Evolutionary conservation across 2,888 invertebrate species (phyloP), one percentile per base, ranked within the genome.

Genomic region (Melinaea marsaeus): DNA sequence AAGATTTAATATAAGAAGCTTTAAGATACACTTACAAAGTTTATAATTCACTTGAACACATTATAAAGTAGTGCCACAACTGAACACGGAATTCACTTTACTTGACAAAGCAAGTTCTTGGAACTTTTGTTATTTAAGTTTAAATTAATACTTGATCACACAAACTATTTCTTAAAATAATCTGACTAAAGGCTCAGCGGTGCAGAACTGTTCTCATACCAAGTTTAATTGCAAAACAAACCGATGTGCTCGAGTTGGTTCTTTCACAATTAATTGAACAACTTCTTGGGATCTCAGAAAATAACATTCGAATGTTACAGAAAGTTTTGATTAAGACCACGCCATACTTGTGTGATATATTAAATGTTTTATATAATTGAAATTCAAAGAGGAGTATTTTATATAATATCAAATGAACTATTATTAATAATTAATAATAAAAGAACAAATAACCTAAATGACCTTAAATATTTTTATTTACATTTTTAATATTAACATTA

Each of bases 221-320:
- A 51, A 51, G 22, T 51, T 51, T 32, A 51, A 32, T 51, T 51
- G 51, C 22, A 51, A 51, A 51, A n/a, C 51, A 51, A 51, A 51
- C 51, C 32, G 32, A 51, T 51, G 6, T 51, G 51, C 51, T 32
- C 11, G 6, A 51, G 51, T 51, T 51, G 1, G 51, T 51, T 51
- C 22, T 51, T 22, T 51, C 32, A 22, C 51, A 51, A 51, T 32
- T 51, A 51, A 51, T 51, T 51, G 51, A 51, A 51, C 32, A 51
- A 51, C 51, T 51, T 51, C 51, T 51, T 32, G 32, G 22, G 32
- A 51, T 51, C 51, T 3, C 6, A 51, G 11, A 7, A n/a, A 32
- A 11, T 51, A 22, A 51, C 22, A 51, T 32, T 51, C 32, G 22
- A 6, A 51, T 51, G 11, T 51, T 7, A 2, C 51, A 51, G 22